Conservation (phyloP, 1,140 invertebrate species). For the Pseudomyrmex concolor region DNA sequence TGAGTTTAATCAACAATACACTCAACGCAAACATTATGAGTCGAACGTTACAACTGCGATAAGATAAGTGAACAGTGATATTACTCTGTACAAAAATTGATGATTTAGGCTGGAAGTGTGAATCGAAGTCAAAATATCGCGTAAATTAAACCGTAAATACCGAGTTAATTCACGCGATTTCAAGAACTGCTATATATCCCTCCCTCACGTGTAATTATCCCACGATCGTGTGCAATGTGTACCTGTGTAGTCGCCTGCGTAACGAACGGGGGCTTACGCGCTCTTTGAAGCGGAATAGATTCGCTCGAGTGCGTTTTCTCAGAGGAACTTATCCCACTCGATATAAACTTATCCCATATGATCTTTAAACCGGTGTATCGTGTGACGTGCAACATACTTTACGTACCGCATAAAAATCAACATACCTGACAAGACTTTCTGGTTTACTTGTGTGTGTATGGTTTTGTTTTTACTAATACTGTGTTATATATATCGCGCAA, state of each 20-base stretch:
- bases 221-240: constrained; percentile 24
- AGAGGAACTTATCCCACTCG: constrained; percentile 40
- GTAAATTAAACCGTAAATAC: constrained; percentile 39
- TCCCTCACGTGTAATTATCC: constrained; percentile 30
- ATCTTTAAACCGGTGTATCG: constrained; percentile 34
- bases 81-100: too few species aligned
- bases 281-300: constrained; percentile 59
- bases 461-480: neutral
- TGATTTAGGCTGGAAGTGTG: too few species aligned
- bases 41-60: neutral
- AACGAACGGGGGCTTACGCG: constrained; percentile 10
- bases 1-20: neutral
- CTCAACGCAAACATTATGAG: neutral
- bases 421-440: neutral
- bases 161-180: constrained; percentile 28
- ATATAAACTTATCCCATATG: constrained; percentile 12
- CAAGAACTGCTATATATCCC: neutral
- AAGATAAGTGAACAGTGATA: constrained; percentile 13
- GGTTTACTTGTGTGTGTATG: too few species aligned
- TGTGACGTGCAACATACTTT: too few species aligned
- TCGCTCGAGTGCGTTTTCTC: constrained; percentile 57
- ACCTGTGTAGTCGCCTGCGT: neutral
- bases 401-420: neutral
- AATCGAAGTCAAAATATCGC: too few species aligned
- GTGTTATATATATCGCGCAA: neutral